These are phyloP conservation scores for Scaptomyza graminum DNA, from an alignment of 1,140 invertebrate genomes.

Conservation along the genomic window DNA sequence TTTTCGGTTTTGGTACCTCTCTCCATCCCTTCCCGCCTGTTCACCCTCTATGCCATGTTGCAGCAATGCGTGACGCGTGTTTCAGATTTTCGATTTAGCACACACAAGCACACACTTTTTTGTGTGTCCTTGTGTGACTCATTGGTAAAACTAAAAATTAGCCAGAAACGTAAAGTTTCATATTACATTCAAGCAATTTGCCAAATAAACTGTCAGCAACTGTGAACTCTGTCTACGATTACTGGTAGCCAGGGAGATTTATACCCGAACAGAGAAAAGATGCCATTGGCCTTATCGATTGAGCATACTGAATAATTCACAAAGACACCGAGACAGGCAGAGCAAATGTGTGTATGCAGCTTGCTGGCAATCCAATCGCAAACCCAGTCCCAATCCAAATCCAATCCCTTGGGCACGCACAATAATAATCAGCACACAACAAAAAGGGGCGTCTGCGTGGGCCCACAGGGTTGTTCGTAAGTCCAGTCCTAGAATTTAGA, in stretches of 20 bases:
- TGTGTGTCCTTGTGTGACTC: slow-evolving; percentile 19
- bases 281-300: slow-evolving; percentile 65
- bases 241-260: slow-evolving; percentile 1
- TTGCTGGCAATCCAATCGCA: slow-evolving; percentile 8
- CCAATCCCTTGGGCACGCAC: slow-evolving; percentile 65
- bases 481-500: slow-evolving; percentile 5
- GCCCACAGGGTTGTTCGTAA: slow-evolving; percentile 51
- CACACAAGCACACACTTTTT: slow-evolving; percentile 41
- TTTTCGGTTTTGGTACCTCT: slow-evolving; percentile 9
- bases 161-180: slow-evolving; percentile 67
- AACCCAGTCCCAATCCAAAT: background rate
- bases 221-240: background rate
- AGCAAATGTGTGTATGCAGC: background rate
- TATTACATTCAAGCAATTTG: slow-evolving; percentile 80
- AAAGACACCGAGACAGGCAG: slow-evolving; percentile 18
- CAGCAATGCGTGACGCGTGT: slow-evolving; percentile 66
- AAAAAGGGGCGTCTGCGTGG: slow-evolving; percentile 28
- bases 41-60: slow-evolving; percentile 32
- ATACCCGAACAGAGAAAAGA: slow-evolving; percentile 33
- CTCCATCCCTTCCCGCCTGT: slow-evolving; percentile 25
- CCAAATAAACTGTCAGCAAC: slow-evolving; percentile 79
- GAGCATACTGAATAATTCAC: slow-evolving; percentile 69
- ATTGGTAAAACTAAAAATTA: slow-evolving; percentile 68
- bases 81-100: slow-evolving; percentile 80
- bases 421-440: slow-evolving; percentile 56